Evolutionary conservation across 2,113 vertebrate genomes (phyloP), one percentile per base, ranked within the genome.

Genomic region (Siphamia tubifer): DNA sequence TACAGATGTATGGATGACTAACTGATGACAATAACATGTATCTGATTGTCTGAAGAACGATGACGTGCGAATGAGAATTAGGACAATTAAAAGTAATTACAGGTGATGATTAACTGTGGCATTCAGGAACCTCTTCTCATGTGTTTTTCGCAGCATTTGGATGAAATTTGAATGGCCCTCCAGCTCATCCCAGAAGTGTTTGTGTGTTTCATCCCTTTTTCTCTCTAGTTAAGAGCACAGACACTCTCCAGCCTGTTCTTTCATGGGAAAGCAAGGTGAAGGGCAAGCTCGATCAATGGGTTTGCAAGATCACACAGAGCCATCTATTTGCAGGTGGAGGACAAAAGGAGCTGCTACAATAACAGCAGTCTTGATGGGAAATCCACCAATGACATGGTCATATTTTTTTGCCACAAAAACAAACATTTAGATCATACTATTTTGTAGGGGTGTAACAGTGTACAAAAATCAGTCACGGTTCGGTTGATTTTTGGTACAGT

Each of bases 51-150:
- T 39, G 27, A 10, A 11, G 5, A 23, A 42, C 74, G 52, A 43
- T 70, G 68, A 65, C 36, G n/a, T n/a, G n/a, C n/a, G n/a, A 68
- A 61, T 21, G 34, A 30, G 47, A 78, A 79, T 62, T 57, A 77
- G 53, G 52, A 35, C 68, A 42, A 45, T 68, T 81, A 76, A 73
- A 78, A 66, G 44, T 70, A 79, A 70, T 58, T 24, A 24, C 57
- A 38, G 36, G 48, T 36, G 34, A n/a, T 42, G 74, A 10, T 47
- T 36, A 53, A 10, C 15, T 1, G 5, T 23, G 23, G 31, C 42
- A 6, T 34, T 27, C 21, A 20, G 9, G 20, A 32, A 24, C 32
- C 25, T 49, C 20, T 16, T 8, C 11, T 10, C 17, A 23, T 0
- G 42, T 19, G 20, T 58, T 49, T 48, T 24, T 69, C 28, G n/a